These are phyloP conservation scores for Ancistrus triradiatus DNA, from an alignment of 2,113 vertebrate species.

Conservation along the genomic window DNA sequence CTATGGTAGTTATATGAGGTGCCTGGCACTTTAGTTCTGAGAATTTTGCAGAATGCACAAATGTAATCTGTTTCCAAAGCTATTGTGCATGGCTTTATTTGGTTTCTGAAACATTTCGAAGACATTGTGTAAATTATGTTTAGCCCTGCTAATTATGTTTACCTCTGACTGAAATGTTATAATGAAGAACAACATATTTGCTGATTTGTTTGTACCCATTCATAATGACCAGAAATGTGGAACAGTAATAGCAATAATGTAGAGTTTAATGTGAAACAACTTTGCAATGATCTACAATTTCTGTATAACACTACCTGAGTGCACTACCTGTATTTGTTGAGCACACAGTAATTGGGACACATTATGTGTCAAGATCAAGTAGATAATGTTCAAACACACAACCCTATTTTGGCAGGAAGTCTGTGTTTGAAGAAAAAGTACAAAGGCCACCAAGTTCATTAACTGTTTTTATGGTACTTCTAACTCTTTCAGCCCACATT, in stretches of 20 bases:
- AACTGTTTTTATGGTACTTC: background rate
- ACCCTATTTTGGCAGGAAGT: constrained; percentile 24
- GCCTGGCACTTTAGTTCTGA: constrained; percentile 5
- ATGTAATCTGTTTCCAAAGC: background rate
- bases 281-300: no score
- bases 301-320: no score
- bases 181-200: background rate
- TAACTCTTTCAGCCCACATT: constrained; percentile 26
- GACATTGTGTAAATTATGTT: background rate
- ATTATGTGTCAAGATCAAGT: constrained; percentile 25
- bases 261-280: no score
- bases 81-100: constrained; percentile 1
- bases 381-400: constrained; percentile 28
- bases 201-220: no score
- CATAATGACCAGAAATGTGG: no score
- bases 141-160: no score
- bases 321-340: constrained; percentile 32
- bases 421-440: constrained; percentile 13
- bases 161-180: background rate
- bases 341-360: constrained; percentile 28
- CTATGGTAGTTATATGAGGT: background rate
- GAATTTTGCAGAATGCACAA: background rate
- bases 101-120: background rate
- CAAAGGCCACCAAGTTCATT: constrained; percentile 14
- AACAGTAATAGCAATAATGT: no score